Percentiles rank a stretch among this genome's conserved stretches.
phyloP scores from a whole-genome alignment of 2,888 invertebrate species.

The Phortica okadai region DNA sequence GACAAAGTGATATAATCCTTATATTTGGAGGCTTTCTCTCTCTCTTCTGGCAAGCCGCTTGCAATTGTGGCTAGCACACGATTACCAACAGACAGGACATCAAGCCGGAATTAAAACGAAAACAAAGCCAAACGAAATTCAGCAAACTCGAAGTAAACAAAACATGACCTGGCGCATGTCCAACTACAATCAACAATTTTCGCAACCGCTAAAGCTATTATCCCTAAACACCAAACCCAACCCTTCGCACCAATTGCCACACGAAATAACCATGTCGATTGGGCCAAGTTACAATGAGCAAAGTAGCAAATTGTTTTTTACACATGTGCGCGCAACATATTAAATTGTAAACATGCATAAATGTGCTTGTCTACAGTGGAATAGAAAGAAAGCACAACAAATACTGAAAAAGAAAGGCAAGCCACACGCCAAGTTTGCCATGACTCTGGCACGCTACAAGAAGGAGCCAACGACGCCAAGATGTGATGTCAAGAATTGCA shows the following conservation, averaged over 20 bases:
- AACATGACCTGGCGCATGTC: slow-evolving; percentile 53
- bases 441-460: neutral
- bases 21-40: neutral
- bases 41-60: slow-evolving; percentile 34
- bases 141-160: neutral
- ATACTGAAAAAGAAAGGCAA: too few relatives aligned
- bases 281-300: neutral
- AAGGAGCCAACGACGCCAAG: slow-evolving; percentile 30
- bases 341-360: slow-evolving; percentile 64
- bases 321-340: slow-evolving; percentile 64
- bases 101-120: neutral
- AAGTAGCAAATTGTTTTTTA: slow-evolving; percentile 57
- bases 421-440: neutral
- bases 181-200: slow-evolving; percentile 51
- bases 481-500: slow-evolving; percentile 39
- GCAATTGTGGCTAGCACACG: too few relatives aligned
- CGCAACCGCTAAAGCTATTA: too few relatives aligned
- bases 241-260: slow-evolving; percentile 45
- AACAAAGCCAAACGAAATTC: too few relatives aligned
- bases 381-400: too few relatives aligned
- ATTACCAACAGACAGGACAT: too few relatives aligned
- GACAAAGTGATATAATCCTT: slow-evolving; percentile 46
- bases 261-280: too few relatives aligned
- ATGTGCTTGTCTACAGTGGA: too few relatives aligned
- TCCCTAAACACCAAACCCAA: slow-evolving; percentile 12